Base-by-base conservation (phyloP, 2,113 vertebrate genomes). In the Labrus mixtus region DNA sequence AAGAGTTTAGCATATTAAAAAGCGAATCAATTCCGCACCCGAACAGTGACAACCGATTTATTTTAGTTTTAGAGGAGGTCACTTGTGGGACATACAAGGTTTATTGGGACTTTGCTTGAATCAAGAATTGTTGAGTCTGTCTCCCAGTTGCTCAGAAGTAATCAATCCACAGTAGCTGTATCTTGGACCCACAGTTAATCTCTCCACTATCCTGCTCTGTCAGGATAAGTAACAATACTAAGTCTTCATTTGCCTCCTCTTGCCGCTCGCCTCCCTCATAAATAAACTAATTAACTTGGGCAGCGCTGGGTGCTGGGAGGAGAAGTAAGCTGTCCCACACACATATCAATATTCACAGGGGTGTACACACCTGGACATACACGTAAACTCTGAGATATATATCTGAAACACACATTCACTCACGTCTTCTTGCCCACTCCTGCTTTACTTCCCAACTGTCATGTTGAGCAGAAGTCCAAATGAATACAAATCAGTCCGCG, bases 271-370 rank as follows among this genome's bases (percentile, higher is more conserved):
- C 72, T 79, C 67, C 70, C 79, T 91, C 90, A 91, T 93, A 91
- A 92, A 95, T 92, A 92, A 94, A 89, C 86, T 85, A 90, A 93
- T 91, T 91, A 90, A 86, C 78, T 80, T 20, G 70, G 62, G 46
- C 82, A 82, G 72, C 22, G 19, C 33, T 62, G 45, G 46, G 29
- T 64, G 17, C 48, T n/a, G 75, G 62, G 70, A 73, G 73, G 75
- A 67, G 76, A 76, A 22, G 70, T 20, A 64, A 69, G 78, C 79
- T 78, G 63, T 68, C 65, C 73, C 19, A 33, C 48, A 45, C 50
- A 61, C 64, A 61, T 41, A 62, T 39, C 65, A 37, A 81, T 54
- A 65, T 59, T 68, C 76, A 56, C 64, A 71, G 15, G 45, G 56
- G 77, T 23, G 60, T 46, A 65, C 72, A 78, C 37, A 82, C 61